Base-by-base conservation (phyloP, 2,113 vertebrate genomes). In the Poecilia latipinna region DNA sequence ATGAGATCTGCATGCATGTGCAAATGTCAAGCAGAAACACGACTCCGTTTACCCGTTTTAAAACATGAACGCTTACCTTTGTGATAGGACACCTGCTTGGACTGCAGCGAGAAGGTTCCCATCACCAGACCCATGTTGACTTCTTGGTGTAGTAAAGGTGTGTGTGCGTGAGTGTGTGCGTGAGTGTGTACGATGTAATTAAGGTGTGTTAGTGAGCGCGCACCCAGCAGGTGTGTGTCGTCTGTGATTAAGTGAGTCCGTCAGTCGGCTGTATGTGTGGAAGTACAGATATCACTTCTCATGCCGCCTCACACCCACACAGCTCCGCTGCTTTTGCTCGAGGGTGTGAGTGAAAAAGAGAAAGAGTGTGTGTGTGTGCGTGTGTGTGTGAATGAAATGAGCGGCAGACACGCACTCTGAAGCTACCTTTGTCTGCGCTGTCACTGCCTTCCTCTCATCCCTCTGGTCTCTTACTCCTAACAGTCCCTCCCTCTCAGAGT, bases 71-170 rank as follows among this genome's bases (percentile, higher is more conserved):
- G 78, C 93, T 91, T 94, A 95, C 94, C 94, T 94, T 86, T 94
- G 83, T 64, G 92, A 89, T 90, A 94, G 85, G 80, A 87, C 68
- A 93, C 90, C 84, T 90, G 93, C 89, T 94, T 94, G 90, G 89
- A 61, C 69, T 94, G 93, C 89, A 93, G 74, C 68, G 94, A 94
- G 74, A 94, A 94, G 48, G 94, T 94, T 81, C 94, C 94, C 88
- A 95, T 89, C 73, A 94, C 94, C 32, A 94, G 68, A 83, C 94
- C 94, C 94, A 95, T 95, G 83, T 88, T 91, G 91, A 88, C 86
- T 89, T 73, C 75, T 90, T 87, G 68, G 32, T 17, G 76, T 74
- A 82, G 86, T 80, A 82, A 64, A 72, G 64, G 26, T 77, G 79
- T 39, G 78, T 69, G 61, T 63, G 57, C 68, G 77, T 65, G 68